Evolutionary conservation across 2,888 invertebrate species (phyloP).

Genomic region (Ceratothoa steindachneri): DNA sequence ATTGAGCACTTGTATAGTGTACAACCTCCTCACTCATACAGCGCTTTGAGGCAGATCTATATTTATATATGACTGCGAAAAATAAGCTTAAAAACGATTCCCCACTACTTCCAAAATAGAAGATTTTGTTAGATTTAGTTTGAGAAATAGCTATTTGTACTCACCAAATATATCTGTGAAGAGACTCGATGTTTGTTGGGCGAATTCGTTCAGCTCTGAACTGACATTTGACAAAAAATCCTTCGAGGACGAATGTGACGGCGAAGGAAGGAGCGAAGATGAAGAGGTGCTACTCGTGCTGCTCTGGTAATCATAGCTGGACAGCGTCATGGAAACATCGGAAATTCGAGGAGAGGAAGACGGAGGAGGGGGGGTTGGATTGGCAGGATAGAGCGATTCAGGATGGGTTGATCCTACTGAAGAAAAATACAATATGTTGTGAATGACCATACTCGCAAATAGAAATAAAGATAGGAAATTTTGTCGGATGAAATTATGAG

Average conservation of each 20-base stretch:
- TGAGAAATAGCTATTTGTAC: too few species aligned
- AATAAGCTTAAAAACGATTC: too few species aligned
- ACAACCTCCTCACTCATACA: neutral
- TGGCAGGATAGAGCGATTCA: neutral
- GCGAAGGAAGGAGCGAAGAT: neutral
- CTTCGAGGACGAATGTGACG: slow-evolving; percentile 50
- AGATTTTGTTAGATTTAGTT: too few species aligned
- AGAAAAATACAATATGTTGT: neutral
- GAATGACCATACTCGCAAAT: too few species aligned
- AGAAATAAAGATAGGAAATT: too few species aligned
- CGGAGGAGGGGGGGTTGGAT: neutral
- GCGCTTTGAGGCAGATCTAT: too few species aligned
- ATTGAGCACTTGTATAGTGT: neutral
- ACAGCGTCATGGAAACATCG: neutral
- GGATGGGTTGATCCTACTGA: neutral
- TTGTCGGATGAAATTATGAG: too few species aligned
- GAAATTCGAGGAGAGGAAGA: neutral
- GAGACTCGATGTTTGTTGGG: slow-evolving; percentile 88
- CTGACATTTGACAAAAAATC: slow-evolving; percentile 88
- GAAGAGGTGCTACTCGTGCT: slow-evolving; percentile 20
- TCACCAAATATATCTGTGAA: slow-evolving; percentile 88
- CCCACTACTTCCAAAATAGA: too few species aligned
- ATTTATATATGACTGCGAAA: too few species aligned
- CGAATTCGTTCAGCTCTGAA: slow-evolving; percentile 85
- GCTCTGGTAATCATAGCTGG: slow-evolving; percentile 14